These are phyloP conservation scores for Lepus townsendii DNA, from an alignment of 2,797 vertebrate genomes.

Conservation along the genomic window DNA sequence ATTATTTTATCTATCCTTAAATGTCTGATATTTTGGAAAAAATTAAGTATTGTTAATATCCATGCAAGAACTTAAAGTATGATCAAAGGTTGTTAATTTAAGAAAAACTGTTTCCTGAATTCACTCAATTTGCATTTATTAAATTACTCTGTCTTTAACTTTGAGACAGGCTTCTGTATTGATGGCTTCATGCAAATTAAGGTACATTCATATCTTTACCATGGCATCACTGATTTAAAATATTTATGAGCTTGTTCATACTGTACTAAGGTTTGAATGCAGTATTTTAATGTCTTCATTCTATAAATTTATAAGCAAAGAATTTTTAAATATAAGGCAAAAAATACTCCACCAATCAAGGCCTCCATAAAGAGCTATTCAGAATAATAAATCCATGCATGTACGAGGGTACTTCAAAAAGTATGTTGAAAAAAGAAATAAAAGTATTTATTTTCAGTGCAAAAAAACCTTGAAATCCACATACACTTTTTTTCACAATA, in stretches of 20 bases:
- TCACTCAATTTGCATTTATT: slow-evolving; percentile 34
- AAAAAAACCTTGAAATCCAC: too few relatives aligned
- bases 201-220: not conserved
- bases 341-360: not conserved
- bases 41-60: not conserved
- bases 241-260: not conserved
- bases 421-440: too few relatives aligned
- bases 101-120: not conserved
- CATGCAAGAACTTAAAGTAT: not conserved
- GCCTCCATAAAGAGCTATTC: not conserved
- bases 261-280: not conserved
- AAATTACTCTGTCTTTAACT: slow-evolving; percentile 5
- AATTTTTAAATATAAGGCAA: not conserved
- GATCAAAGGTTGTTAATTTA: not conserved
- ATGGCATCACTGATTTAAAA: slow-evolving; percentile 2
- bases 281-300: not conserved
- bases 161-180: not conserved
- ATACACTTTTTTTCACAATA: too few relatives aligned
- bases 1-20: slow-evolving; percentile 8
- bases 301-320: slow-evolving; percentile 2
- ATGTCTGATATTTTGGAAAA: not conserved
- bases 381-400: slow-evolving; percentile 1
- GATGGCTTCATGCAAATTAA: not conserved
- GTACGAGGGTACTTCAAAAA: too few relatives aligned
- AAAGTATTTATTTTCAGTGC: too few relatives aligned